A percentile compares a stretch with the other conserved stretches of the same genome.
phyloP scores from a whole-genome alignment of 2,113 vertebrate species.

The Callipepla californica region DNA sequence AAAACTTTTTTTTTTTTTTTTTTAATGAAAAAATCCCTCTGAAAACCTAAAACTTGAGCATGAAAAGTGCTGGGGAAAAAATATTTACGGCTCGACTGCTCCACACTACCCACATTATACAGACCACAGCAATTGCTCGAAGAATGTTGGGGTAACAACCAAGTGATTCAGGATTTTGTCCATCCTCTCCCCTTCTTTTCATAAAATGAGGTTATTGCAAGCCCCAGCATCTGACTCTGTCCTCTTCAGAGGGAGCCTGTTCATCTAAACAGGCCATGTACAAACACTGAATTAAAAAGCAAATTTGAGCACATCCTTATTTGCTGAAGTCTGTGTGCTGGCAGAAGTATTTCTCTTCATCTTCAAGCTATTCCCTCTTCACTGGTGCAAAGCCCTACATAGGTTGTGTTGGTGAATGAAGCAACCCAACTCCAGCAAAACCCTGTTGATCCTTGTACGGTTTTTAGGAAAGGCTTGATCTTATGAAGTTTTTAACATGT shows the following conservation, averaged over 20 bases:
- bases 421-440: constrained; percentile 3
- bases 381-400: background rate
- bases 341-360: background rate
- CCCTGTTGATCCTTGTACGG: background rate
- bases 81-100: constrained; percentile 69
- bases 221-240: background rate
- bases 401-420: background rate
- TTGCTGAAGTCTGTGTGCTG: rapidly evolving
- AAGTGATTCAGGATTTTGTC: background rate
- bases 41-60: constrained; percentile 48
- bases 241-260: background rate
- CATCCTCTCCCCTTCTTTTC: constrained; percentile 13
- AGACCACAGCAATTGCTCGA: constrained; percentile 52
- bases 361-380: background rate
- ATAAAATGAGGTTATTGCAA: background rate
- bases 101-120: constrained; percentile 66
- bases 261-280: background rate
- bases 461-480: background rate
- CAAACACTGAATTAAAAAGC: background rate
- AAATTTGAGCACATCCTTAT: background rate
- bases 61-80: constrained; percentile 68
- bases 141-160: constrained; percentile 41
- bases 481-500: constrained; percentile 46
- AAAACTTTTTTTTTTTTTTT: background rate
- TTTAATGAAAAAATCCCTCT: constrained; percentile 16